Base-by-base conservation (phyloP, 2,888 invertebrate genomes). In the Coelinius sp. region DNA sequence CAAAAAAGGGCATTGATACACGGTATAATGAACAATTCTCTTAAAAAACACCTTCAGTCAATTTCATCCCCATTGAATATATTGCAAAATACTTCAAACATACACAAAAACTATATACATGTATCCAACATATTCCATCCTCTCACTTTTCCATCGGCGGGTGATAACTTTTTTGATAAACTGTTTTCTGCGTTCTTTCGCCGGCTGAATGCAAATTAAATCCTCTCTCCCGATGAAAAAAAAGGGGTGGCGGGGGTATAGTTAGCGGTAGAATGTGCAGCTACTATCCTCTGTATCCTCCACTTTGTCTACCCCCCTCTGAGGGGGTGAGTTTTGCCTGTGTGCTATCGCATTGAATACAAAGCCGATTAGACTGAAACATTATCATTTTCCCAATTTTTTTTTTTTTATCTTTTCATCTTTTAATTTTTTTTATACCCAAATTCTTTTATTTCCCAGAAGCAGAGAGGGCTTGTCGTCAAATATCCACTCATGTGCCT, bases 81-180 rank as follows among this genome's bases (percentile, higher is more conserved):
- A 66, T 74, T 73, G 46, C 27, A 71, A 35, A 46, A 44, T 49
- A 68, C 27, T 70, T 66, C 2, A 35, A 31, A 27, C 17, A 59
- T 35, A 27, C 35, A 59, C 27, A 59, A 31, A 59, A 27, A 22
- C 31, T 49, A 44, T n/a, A 20, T 49, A 53, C 35, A 59, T 20
- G 46, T 7, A 17, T 25, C 25, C 7, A 14, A 31, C 17, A 35
- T 59, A 59, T 59, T 59, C 59, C 31, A n/a, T 59, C 49, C 31
- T 53, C 20, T 68, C 22, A 49, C 59, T 44, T 56, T 69, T 73
- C 81, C 80, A 80, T 75, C 80, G 80, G 82, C 79, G 80, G 79
- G 80, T 78, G 79, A 78, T 82, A 84, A 82, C 82, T 84, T 85
- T 85, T 85, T 84, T 85, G 84, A 86, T 84, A 86, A 85, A 86